Evolutionary conservation across 1,140 invertebrate genomes (phyloP), one percentile per base, ranked within the genome.

Genomic region (Eumaeus atala): DNA sequence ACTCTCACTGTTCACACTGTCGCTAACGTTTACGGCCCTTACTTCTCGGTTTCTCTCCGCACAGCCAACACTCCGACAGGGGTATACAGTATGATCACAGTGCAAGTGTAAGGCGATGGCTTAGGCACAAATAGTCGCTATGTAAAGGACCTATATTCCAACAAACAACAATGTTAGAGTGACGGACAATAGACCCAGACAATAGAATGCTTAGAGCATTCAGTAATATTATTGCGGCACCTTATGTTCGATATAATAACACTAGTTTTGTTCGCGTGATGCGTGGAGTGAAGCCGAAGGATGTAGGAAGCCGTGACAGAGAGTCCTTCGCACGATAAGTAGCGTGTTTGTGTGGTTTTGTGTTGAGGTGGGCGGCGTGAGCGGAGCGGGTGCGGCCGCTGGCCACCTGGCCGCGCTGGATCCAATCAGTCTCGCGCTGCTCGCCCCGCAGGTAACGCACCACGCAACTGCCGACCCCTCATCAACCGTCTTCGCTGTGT

Each of bases 301-400:
- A 54, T 54, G 54, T 55, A 59, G 51, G 51, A 62, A 63, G 53
- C 61, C 65, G 72, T 65, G 54, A 64, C 66, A 64, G 66, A 56
- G 58, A 59, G 58, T 65, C 59, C 70, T 70, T 74, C 74, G 78
- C 83, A 86, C 80, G 77, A 80, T 83, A 70, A 83, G 83, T 86
- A 86, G 79, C 76, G 81, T 84, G 72, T 87, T 83, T 85, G 80
- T 87, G 77, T 86, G 81, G 80, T 86, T 81, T 75, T 87, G 82
- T 87, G 76, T 84, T 72, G 84, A 87, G 84, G 84, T 87, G 84
- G 84, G 82, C 72, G 84, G 83, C 72, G 71, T 85, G 83, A 72
- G 84, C 74, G 79, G 82, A 62, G 74, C 77, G 57, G 81, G 83
- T 66, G 80, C 82, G 69, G 77, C 84, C 59, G 82, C 78, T 62